Evolutionary conservation across 1,140 invertebrate species (phyloP).

Genomic region (Neelides sp.): DNA sequence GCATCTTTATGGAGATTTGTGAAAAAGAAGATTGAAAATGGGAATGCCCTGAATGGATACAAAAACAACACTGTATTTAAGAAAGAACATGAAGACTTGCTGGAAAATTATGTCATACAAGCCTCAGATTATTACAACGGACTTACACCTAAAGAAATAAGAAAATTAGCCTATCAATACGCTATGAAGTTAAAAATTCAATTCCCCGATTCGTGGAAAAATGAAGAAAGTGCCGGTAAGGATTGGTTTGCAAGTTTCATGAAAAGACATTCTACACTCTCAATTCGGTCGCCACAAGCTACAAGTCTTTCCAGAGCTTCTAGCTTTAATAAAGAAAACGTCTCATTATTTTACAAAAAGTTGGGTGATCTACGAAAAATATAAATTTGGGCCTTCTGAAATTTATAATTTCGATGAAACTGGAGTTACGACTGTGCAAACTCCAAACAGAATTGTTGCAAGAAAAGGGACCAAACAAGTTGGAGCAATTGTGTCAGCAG

Average conservation of each 20-base stretch:
- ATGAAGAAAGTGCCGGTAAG: slow-evolving; percentile 34
- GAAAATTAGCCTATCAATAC: slow-evolving; percentile 36
- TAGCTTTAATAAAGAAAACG: slow-evolving; percentile 41
- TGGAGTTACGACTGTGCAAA: slow-evolving; percentile 38
- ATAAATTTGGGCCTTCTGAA: slow-evolving; percentile 34
- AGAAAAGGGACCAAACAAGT: slow-evolving; percentile 35
- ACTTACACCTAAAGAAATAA: slow-evolving; percentile 33
- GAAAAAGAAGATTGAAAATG: neutral
- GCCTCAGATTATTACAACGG: slow-evolving; percentile 35
- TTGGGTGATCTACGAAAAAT: slow-evolving; percentile 32
- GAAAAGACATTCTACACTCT: slow-evolving; percentile 37
- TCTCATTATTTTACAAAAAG: slow-evolving; percentile 35
- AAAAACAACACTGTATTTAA: neutral
- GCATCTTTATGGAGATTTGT: neutral
- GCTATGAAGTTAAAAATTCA: slow-evolving; percentile 33
- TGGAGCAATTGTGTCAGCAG: slow-evolving; percentile 34
- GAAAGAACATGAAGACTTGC: slow-evolving; percentile 10
- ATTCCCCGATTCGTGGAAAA: slow-evolving; percentile 33
- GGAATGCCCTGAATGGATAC: neutral
- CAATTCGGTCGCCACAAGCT: slow-evolving; percentile 36
- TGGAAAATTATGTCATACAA: slow-evolving; percentile 32
- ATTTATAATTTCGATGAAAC: slow-evolving; percentile 41
- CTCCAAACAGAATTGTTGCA: slow-evolving; percentile 35
- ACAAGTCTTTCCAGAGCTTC: slow-evolving; percentile 39
- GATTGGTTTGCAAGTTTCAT: slow-evolving; percentile 40